A percentile compares a stretch with the other conserved stretches of the same genome.
Conservation (phyloP, 1,140 invertebrate genomes). For the Drepana arcuata region DNA sequence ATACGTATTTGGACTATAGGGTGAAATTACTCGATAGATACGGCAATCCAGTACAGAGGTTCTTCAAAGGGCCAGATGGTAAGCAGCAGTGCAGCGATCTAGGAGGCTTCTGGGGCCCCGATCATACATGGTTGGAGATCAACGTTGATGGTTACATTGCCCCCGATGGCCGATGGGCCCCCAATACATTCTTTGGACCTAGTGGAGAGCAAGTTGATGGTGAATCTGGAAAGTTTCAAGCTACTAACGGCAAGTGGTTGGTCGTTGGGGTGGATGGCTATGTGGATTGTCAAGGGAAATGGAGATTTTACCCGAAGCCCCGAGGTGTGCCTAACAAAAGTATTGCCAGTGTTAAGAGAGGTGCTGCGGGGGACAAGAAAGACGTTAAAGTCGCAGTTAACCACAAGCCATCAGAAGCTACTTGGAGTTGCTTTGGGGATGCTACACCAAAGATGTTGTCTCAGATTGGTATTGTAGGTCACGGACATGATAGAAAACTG, state of each 20-base stretch:
- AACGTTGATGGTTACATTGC: constrained; percentile 52
- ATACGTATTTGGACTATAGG: constrained; percentile 52
- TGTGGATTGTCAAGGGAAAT: constrained; percentile 37
- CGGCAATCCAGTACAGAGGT: constrained; percentile 52
- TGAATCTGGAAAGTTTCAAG: constrained; percentile 48
- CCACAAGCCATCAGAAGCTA: constrained; percentile 29
- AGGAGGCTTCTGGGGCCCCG: constrained; percentile 57
- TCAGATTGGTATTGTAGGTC: constrained; percentile 50
- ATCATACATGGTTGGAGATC: constrained; percentile 54
- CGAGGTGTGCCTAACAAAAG: constrained; percentile 11
- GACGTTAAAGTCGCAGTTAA: constrained; percentile 4
- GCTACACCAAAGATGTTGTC: constrained; percentile 38
- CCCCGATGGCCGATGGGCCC: constrained; percentile 52
- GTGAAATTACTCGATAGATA: constrained; percentile 49
- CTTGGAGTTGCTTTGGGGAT: constrained; percentile 56
- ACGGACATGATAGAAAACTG: constrained; percentile 47
- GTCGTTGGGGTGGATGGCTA: constrained; percentile 52
- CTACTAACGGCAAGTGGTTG: constrained; percentile 42
- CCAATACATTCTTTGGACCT: constrained; percentile 45
- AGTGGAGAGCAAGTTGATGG: constrained; percentile 42
- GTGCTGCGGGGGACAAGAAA: constrained; percentile 15
- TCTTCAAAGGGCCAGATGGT: constrained; percentile 55
- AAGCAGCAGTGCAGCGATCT: constrained; percentile 58
- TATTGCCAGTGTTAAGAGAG: constrained; percentile 4
- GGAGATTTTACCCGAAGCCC: constrained; percentile 38